phyloP scores from a whole-genome alignment of 2,888 invertebrate species.

The Uropetala carovei region DNA sequence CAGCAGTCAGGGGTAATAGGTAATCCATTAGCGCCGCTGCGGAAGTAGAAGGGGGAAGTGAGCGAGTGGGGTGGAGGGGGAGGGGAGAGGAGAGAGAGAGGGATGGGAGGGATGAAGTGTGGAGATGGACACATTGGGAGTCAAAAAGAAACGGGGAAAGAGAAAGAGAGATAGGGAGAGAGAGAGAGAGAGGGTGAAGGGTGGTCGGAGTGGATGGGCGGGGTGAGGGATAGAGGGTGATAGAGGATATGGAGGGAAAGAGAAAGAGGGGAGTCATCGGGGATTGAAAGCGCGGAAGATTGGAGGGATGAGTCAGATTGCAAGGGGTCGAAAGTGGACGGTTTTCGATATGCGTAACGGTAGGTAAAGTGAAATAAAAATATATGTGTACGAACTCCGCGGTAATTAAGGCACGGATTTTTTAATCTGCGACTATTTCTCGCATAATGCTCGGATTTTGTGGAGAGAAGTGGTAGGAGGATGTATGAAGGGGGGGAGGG shows the following conservation, averaged over 20 bases:
- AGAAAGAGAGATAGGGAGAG: not conserved
- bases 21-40: slow-evolving; percentile 61
- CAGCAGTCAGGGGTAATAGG: slow-evolving; percentile 64
- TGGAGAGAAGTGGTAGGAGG: not conserved
- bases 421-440: not conserved
- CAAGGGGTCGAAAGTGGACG: slow-evolving; percentile 37
- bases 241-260: not conserved
- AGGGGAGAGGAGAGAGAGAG: not conserved
- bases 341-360: slow-evolving; percentile 37
- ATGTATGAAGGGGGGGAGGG: not conserved
- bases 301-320: slow-evolving; percentile 55
- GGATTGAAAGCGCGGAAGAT: slow-evolving; percentile 36
- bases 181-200: not conserved
- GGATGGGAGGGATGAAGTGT: not conserved
- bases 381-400: too few relatives aligned
- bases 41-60: slow-evolving; percentile 38
- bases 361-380: not conserved
- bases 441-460: not conserved
- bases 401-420: slow-evolving; percentile 3
- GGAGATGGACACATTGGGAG: not conserved
- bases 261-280: slow-evolving; percentile 19
- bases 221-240: not conserved
- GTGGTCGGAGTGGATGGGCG: not conserved
- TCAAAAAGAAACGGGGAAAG: not conserved
- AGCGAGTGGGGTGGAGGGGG: not conserved